phyloP scores from a whole-genome alignment of 1,140 invertebrate genomes.

The Apis mellifera region DNA sequence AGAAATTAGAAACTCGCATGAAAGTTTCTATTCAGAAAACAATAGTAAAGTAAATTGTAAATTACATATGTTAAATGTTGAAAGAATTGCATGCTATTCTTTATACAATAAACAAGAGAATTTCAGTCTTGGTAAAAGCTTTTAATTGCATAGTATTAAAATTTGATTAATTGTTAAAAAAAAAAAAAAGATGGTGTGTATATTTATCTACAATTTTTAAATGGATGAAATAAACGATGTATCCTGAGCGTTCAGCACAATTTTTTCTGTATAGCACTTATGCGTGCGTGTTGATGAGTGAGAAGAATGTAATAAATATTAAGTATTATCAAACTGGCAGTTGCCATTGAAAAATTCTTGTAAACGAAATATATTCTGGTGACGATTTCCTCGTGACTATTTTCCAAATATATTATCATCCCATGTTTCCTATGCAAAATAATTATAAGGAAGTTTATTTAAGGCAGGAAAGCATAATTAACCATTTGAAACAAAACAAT shows the following conservation, averaged over 20 bases:
- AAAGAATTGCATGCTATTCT: background rate
- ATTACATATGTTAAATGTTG: too few species aligned
- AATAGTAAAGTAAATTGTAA: too few species aligned
- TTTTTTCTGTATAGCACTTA: slow-evolving; percentile 18
- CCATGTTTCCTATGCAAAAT: background rate
- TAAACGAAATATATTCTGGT: slow-evolving; percentile 47
- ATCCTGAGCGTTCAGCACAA: background rate
- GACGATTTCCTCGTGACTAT: slow-evolving; percentile 39
- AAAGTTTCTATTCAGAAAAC: too few species aligned
- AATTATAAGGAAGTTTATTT: background rate
- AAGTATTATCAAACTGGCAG: slow-evolving; percentile 13
- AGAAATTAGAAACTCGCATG: too few species aligned
- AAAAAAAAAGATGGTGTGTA: background rate
- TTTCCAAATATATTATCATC: background rate
- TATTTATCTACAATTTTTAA: background rate
- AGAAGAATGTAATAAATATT: slow-evolving; percentile 5
- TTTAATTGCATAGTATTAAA: too few species aligned
- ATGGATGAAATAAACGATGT: background rate
- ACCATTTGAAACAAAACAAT: background rate
- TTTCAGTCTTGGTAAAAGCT: background rate
- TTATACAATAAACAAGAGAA: background rate
- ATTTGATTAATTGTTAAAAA: too few species aligned
- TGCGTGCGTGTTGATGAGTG: slow-evolving; percentile 31
- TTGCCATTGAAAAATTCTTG: slow-evolving; percentile 6
- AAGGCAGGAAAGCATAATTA: background rate